Evolutionary conservation across 2,113 vertebrate genomes (phyloP), one percentile per base, ranked within the genome.

Genomic region (Daphoenositta chrysoptera): DNA sequence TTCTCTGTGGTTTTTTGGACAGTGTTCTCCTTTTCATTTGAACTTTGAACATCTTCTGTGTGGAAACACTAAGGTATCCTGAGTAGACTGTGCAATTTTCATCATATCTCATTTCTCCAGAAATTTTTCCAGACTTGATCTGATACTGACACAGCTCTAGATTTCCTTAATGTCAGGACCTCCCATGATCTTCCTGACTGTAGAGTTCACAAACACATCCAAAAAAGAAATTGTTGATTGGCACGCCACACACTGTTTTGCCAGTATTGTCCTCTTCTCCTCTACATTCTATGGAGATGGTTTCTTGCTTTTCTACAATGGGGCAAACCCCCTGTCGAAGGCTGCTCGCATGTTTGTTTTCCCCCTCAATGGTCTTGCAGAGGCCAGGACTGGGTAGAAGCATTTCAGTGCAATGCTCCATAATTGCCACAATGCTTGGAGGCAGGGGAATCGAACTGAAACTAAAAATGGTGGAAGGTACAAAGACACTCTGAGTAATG

Each of bases 221-320:
- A 66, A 16, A 50, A 48, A 39, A 63, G 6, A 58, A 63, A 33
- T 37, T 73, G 5, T 57, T 76, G 35, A 37, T 30, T 63, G 61
- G 5, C 51, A 50, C 0, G 0, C 4, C 2, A 45, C 28, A 37
- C 13, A 4, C 3, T 35, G 2, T 51, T 88, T 63, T 58, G 3
- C 20, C 27, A 70, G 28, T 48, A 26, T 87, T 85, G 18, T 54
- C 9, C 31, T 61, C 26, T 70, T 53, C n/a, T 80, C 14, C 24
- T 81, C 33, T 71, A 7, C 11, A 23, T 87, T 87, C 35, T 75
- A 0, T 30, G 72, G 58, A 63, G 28, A 11, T 48, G 17, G 15
- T 81, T 57, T 35, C 53, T 80, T 64, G 9, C 15, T 81, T 60
- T 63, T 71, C 50, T 66, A 6, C 33, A 7, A 0, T 51, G 30